A percentile compares a stretch with the other conserved stretches of the same genome.
These are phyloP conservation scores for Cyprinodon brontotheroides DNA, from an alignment of 2,113 vertebrate genomes.

Conservation along the genomic window DNA sequence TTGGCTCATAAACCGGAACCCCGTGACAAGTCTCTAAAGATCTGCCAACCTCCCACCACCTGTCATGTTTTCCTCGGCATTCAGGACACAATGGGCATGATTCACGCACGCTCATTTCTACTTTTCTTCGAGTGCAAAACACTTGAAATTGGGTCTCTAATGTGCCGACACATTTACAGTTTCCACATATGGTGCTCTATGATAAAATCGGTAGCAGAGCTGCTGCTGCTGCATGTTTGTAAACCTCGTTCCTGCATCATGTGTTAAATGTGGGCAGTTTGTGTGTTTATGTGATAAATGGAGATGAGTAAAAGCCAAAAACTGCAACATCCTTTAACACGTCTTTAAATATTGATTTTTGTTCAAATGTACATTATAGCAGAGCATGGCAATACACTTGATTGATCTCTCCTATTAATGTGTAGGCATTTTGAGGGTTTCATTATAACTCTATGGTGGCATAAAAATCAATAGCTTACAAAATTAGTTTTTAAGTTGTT, in stretches of 20 bases:
- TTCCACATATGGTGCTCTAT: neutral
- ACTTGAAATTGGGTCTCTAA: conserved; percentile 4
- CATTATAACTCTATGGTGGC: conserved; percentile 38
- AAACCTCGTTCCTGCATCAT: conserved; percentile 16
- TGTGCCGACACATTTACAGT: neutral
- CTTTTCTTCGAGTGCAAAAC: conserved; percentile 24
- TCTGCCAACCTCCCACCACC: conserved; percentile 62
- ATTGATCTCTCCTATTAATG: conserved; percentile 46
- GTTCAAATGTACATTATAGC: conserved; percentile 28
- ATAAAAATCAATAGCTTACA: conserved; percentile 51
- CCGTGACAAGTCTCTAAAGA: conserved; percentile 72
- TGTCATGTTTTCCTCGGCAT: conserved; percentile 57
- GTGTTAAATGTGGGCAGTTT: conserved; percentile 13
- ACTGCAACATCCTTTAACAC: conserved; percentile 32
- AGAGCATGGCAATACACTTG: conserved; percentile 16
- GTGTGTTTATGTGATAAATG: conserved; percentile 19
- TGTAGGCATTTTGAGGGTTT: conserved; percentile 44
- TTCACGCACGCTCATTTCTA: conserved; percentile 2
- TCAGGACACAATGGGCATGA: conserved; percentile 23
- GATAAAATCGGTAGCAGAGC: neutral
- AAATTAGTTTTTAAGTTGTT: conserved; percentile 51
- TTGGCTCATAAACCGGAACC: conserved; percentile 73
- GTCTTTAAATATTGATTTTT: conserved; percentile 36
- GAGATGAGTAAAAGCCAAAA: conserved; percentile 24
- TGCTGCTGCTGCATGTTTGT: conserved; percentile 5